Evolutionary conservation across 2,113 vertebrate genomes (phyloP).

Genomic region (Columba livia): DNA sequence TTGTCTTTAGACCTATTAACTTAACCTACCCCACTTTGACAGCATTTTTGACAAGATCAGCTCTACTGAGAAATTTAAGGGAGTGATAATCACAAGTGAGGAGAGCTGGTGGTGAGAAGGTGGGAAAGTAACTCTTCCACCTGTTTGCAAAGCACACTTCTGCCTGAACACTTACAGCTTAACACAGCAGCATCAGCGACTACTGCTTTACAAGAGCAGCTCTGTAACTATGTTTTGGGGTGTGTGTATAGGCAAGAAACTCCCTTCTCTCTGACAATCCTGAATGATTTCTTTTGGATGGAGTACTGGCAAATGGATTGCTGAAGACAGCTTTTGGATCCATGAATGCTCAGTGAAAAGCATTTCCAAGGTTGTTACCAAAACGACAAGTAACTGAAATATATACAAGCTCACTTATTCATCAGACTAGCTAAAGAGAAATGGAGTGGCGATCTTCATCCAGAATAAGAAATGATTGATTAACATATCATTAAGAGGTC

Average conservation of each 20-base stretch:
- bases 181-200: neutral
- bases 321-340: neutral
- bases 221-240: neutral
- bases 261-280: neutral
- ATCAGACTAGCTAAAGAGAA: neutral
- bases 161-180: neutral
- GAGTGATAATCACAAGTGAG: neutral
- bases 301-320: neutral
- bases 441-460: neutral
- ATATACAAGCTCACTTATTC: neutral
- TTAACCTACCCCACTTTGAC: neutral
- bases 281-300: neutral
- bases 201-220: neutral
- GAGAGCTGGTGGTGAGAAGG: neutral
- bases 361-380: neutral
- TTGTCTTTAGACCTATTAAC: neutral
- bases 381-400: neutral
- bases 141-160: neutral
- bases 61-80: neutral
- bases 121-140: neutral
- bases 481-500: neutral
- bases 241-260: neutral
- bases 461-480: neutral
- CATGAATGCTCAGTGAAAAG: neutral
- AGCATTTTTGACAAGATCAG: neutral